These are phyloP conservation scores for Acleris cristana DNA, from an alignment of 2,888 invertebrate species.

Conservation along the genomic window DNA sequence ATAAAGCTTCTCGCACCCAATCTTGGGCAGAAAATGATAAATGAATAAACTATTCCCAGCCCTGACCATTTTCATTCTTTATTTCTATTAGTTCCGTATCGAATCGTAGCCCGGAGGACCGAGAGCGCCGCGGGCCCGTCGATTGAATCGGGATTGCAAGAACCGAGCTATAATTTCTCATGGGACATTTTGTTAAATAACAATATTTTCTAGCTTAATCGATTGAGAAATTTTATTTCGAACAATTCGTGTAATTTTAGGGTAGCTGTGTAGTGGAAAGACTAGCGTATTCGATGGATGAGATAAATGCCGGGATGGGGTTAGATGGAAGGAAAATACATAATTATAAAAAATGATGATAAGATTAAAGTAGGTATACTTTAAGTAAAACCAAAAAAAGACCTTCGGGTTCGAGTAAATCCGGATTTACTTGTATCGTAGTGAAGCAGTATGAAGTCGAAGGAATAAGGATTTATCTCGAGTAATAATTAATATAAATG, in stretches of 20 bases:
- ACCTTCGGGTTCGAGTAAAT: too few relatives aligned
- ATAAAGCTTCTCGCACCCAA: too few relatives aligned
- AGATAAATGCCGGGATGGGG: too few relatives aligned
- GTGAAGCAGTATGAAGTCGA: too few relatives aligned
- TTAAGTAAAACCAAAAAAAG: too few relatives aligned
- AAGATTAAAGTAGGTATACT: too few relatives aligned
- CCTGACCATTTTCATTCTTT: not conserved
- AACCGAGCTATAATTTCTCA: slow-evolving; percentile 34
- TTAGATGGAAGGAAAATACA: too few relatives aligned
- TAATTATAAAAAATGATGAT: not conserved
- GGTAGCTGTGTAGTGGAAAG: not conserved
- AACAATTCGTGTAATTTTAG: slow-evolving; percentile 2
- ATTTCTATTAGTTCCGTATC: slow-evolving; percentile 5
- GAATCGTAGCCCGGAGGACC: slow-evolving; percentile 8
- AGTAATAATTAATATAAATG: too few relatives aligned
- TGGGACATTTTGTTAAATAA: slow-evolving; percentile 32
- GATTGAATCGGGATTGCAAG: slow-evolving; percentile 34
- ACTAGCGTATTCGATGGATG: not conserved
- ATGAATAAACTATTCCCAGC: too few relatives aligned
- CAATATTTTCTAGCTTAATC: slow-evolving; percentile 30
- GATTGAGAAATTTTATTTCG: slow-evolving; percentile 1
- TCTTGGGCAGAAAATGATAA: too few relatives aligned
- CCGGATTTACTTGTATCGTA: too few relatives aligned
- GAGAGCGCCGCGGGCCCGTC: slow-evolving; percentile 16
- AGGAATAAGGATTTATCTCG: too few relatives aligned